These are phyloP conservation scores for Diceros bicornis DNA, from an alignment of 2,797 vertebrate species.

Conservation along the genomic window DNA sequence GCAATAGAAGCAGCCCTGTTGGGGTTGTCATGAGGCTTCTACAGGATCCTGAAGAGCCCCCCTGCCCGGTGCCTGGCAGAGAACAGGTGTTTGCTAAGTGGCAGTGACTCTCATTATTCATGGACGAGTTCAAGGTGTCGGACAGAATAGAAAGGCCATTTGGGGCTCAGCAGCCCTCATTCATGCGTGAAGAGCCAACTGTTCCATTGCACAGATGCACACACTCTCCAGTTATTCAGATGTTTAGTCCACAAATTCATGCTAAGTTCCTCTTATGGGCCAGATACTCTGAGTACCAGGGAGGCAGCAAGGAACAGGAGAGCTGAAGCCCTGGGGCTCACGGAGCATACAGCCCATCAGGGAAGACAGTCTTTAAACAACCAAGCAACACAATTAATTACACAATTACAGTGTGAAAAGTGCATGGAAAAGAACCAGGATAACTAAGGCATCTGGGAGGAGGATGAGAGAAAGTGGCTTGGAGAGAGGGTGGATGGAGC, in stretches of 20 bases:
- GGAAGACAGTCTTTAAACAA: background rate
- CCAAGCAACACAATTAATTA: background rate
- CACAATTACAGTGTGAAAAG: background rate
- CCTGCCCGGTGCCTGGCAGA: accelerated
- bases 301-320: background rate
- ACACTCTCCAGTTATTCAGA: no score
- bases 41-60: accelerated
- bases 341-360: accelerated
- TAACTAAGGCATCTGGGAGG: background rate
- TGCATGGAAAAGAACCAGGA: background rate
- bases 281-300: background rate
- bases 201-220: background rate
- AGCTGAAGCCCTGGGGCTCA: background rate
- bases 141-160: background rate
- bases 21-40: no score
- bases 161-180: background rate
- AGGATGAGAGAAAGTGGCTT: accelerated
- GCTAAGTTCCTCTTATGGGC: background rate
- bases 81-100: background rate
- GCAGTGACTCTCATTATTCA: background rate
- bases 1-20: background rate
- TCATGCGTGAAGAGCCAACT: background rate
- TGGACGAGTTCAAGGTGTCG: background rate
- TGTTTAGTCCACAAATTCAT: background rate
- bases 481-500: background rate